Evolutionary conservation across 2,888 invertebrate species (phyloP).

Genomic region (Tetanocera ferruginea): DNA sequence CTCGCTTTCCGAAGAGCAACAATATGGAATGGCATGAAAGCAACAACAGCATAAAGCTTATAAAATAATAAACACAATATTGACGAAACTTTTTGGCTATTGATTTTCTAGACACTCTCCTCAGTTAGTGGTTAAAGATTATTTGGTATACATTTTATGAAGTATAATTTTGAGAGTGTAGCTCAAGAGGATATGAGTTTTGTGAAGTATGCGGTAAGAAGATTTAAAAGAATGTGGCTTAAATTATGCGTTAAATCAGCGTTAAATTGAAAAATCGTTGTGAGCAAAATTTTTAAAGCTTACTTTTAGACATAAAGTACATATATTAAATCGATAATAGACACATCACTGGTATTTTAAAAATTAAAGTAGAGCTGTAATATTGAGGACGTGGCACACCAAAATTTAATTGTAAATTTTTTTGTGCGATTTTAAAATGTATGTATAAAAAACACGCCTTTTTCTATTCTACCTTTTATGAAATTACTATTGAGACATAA

Average conservation of each 20-base stretch:
- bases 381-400: no score
- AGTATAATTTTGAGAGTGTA: not conserved
- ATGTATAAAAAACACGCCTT: no score
- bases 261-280: not conserved
- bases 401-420: no score
- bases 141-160: not conserved
- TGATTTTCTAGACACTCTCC: constrained; percentile 30
- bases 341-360: no score
- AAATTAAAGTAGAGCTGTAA: no score
- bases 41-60: not conserved
- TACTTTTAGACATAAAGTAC: not conserved
- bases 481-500: no score
- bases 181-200: not conserved
- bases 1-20: no score
- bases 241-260: not conserved
- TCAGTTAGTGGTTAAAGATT: not conserved
- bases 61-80: constrained; percentile 34
- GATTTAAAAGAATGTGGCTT: no score
- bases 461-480: no score
- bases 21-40: not conserved
- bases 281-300: not conserved
- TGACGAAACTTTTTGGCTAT: constrained; percentile 40
- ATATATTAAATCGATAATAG: no score
- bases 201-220: no score
- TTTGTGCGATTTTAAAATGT: no score